Conservation (phyloP, 2,113 vertebrate species). For the Thryonomys swinderianus region DNA sequence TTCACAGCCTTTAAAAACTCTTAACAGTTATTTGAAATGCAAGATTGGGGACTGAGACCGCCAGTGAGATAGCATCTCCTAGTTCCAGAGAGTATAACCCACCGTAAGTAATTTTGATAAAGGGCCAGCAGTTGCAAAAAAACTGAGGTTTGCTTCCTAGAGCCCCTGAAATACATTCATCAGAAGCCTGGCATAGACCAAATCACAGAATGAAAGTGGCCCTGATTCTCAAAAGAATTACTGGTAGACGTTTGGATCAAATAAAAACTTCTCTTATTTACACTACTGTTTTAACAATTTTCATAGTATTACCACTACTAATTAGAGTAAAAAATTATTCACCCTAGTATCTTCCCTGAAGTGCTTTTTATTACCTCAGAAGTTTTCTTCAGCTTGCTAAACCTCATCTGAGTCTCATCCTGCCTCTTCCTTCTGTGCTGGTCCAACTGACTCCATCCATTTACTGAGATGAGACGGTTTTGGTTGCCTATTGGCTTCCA, state of each 20-base stretch:
- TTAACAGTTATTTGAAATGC: constrained; percentile 17
- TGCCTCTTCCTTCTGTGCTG: background rate
- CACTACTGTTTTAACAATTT: background rate
- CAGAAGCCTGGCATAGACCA: background rate
- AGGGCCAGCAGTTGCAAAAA: background rate
- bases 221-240: background rate
- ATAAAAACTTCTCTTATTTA: background rate
- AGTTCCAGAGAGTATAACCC: background rate
- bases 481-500: background rate
- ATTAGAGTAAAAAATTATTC: background rate
- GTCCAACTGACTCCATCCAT: background rate
- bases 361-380: background rate
- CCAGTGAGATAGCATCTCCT: background rate
- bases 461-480: background rate
- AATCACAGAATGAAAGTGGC: background rate
- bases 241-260: background rate
- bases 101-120: background rate
- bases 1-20: background rate
- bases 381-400: background rate
- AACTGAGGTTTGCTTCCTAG: background rate
- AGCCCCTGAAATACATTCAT: background rate
- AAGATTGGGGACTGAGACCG: background rate
- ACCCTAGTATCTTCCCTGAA: background rate
- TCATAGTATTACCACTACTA: background rate
- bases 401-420: accelerated